Base-by-base conservation (phyloP, 2,888 invertebrate genomes). In the Torymus texanus region DNA sequence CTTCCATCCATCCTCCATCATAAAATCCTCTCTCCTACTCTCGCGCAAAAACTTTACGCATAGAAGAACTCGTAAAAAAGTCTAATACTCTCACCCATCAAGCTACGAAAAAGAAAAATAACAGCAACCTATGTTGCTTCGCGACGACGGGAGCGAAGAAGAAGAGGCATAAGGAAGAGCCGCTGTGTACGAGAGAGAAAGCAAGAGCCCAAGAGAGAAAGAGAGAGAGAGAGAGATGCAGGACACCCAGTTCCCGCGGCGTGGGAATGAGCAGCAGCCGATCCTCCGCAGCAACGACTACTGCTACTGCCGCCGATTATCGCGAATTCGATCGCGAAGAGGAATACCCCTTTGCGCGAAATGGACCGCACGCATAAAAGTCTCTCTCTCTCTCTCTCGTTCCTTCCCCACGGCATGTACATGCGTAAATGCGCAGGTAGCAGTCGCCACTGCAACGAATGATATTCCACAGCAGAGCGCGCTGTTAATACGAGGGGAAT, bases 231-330 rank as follows among this genome's bases (percentile, higher is more conserved):
- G 10, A 11, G 29, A 63, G 70, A 56, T 66, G 72, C 75, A 68
- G 74, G 81, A 80, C 78, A 81, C 55, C 73, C 73, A 73, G 73
- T 73, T 76, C 74, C 75, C 68, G 66, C 78, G 70, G 75, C 83
- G 82, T 82, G 81, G 82, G 81, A 82, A 82, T 82, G 68, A 82
- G 74, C 78, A 59, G 78, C 78, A 59, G 78, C 77, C 66, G 78
- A 80, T 73, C 66, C 68, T 67, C 51, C 65, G 29, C 56, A 29
- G 29, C 29, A 4, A 29, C 29, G 41, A 41, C 41, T 41, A 1
- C 41, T 41, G 41, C 41, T 41, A 41, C 41, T n/a, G 66, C 62
- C 80, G 62, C 59, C 78, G 80, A 81, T 82, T 83, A 83, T 83
- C 83, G 82, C 78, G 29, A 77, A 81, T 80, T 83, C 83, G 79